Evolutionary conservation across 37 sponge, comb jelly and placozoan species (phyloP).

Genomic region (Amphimedon queenslandica): DNA sequence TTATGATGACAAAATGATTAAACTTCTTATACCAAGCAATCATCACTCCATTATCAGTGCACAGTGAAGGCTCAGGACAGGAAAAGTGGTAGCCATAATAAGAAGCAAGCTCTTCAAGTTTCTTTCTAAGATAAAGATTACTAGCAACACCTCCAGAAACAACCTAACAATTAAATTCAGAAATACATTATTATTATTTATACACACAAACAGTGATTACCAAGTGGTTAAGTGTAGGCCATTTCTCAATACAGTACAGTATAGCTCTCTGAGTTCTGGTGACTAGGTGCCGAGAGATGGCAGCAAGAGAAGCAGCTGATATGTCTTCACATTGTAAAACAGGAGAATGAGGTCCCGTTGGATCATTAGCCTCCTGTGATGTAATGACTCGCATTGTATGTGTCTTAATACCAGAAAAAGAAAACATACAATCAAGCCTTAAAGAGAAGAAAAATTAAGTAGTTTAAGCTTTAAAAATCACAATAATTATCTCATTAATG

Average conservation of each 20-base stretch:
- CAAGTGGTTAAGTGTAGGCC: conserved; percentile 22
- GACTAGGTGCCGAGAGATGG: conserved; percentile 38
- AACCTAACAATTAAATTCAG: conserved; percentile 30
- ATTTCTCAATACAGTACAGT: conserved; percentile 9
- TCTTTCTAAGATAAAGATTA: conserved; percentile 35
- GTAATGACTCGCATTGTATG: conserved; percentile 12
- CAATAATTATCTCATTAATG: too few relatives aligned
- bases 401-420: conserved; percentile 75
- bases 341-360: background rate
- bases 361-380: background rate
- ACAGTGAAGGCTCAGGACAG: conserved; percentile 61
- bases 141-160: conserved; percentile 82
- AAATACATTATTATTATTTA: background rate
- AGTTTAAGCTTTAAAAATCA: background rate
- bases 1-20: background rate
- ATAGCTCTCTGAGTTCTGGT: conserved; percentile 48
- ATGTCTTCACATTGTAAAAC: conserved; percentile 51
- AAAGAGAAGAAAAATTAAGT: background rate
- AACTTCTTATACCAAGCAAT: conserved; percentile 74
- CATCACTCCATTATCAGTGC: conserved; percentile 91
- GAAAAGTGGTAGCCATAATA: conserved; percentile 15
- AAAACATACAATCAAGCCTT: conserved; percentile 63
- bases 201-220: conserved; percentile 8
- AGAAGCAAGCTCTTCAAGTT: conserved; percentile 12
- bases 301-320: conserved; percentile 56